A percentile compares a stretch with the other conserved stretches of the same genome.
Evolutionary conservation across 1,140 invertebrate species (phyloP).

Genomic region (Brachionus asplanchnoidis): DNA sequence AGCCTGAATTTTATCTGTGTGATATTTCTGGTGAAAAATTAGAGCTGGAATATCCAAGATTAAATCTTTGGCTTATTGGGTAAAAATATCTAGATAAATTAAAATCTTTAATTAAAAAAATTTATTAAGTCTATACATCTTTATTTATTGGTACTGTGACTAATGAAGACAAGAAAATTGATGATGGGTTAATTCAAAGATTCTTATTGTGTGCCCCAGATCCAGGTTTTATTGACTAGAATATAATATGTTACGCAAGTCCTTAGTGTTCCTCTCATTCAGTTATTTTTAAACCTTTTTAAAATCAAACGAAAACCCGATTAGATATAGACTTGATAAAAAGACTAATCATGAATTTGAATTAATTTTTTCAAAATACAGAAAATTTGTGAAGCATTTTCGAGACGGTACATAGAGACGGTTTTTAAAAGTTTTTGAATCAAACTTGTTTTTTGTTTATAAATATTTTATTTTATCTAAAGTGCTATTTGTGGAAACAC

Average conservation of each 20-base stretch:
- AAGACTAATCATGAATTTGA: neutral
- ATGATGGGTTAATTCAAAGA: neutral
- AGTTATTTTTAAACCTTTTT: neutral
- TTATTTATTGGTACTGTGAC: no score
- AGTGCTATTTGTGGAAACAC: neutral
- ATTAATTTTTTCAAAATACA: neutral
- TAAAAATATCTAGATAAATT: no score
- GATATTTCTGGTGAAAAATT: no score
- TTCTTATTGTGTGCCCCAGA: neutral
- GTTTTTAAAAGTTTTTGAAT: neutral
- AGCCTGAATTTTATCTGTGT: no score
- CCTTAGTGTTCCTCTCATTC: neutral
- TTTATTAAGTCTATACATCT: no score
- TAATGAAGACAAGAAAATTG: no score
- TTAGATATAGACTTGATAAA: neutral
- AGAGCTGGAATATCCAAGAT: no score
- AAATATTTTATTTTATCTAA: neutral
- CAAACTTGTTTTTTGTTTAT: neutral
- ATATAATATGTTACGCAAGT: neutral
- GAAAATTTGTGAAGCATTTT: neutral
- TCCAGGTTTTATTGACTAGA: neutral
- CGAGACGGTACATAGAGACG: neutral
- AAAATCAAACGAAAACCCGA: neutral
- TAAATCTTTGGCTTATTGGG: no score
- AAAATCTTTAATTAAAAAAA: no score